Percentiles rank a stretch among this genome's conserved stretches.
phyloP scores from a whole-genome alignment of 1,140 invertebrate genomes.

The Drosophila lowei region DNA sequence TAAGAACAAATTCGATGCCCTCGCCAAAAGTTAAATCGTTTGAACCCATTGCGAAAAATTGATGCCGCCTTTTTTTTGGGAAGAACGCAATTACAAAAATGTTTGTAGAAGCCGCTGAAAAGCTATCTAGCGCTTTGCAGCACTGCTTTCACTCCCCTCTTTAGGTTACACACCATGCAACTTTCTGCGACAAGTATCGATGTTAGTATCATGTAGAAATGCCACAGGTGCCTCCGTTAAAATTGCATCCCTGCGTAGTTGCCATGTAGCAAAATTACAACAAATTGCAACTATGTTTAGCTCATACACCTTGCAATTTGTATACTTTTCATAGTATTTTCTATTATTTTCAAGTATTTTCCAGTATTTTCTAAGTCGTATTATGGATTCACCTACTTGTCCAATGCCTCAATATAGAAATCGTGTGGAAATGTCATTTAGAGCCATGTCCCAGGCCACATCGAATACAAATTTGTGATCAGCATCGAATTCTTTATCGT shows the following conservation, averaged over 20 bases:
- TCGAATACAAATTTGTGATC: too few relatives aligned
- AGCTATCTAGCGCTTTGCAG: not conserved
- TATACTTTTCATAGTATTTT: too few relatives aligned
- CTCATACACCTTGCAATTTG: too few relatives aligned
- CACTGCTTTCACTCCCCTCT: not conserved
- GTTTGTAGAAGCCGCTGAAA: not conserved
- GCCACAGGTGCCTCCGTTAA: not conserved
- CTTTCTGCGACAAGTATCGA: too few relatives aligned
- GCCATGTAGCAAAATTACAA: not conserved
- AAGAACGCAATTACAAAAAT: not conserved
- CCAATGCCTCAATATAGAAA: too few relatives aligned
- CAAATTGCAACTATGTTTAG: too few relatives aligned
- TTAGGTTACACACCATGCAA: not conserved
- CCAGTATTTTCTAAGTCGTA: too few relatives aligned
- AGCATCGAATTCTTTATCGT: too few relatives aligned
- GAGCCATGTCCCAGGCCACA: too few relatives aligned
- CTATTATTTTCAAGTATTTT: too few relatives aligned
- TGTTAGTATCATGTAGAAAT: not conserved
- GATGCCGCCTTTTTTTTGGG: not conserved
- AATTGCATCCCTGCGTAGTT: not conserved
- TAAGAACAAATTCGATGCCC: conserved; percentile 41
- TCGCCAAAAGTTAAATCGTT: conserved; percentile 17
- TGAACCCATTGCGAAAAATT: not conserved
- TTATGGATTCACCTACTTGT: too few relatives aligned
- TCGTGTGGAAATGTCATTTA: too few relatives aligned